Evolutionary conservation across 2,888 invertebrate genomes (phyloP), one percentile per base, ranked within the genome.

Genomic region (Osmoderma eremita): DNA sequence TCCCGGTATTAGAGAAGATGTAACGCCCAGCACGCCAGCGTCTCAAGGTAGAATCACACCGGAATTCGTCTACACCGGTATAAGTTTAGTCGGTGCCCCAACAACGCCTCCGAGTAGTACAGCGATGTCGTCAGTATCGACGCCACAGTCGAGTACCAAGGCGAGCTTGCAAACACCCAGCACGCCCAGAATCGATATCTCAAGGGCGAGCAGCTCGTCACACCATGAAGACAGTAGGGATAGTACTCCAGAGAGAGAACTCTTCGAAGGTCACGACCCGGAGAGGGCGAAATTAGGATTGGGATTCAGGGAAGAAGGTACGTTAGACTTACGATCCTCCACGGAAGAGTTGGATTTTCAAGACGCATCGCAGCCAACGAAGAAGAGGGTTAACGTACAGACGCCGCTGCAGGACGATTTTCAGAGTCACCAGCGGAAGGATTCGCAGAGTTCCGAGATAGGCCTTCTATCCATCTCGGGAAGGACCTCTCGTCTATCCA

Each of bases 271-370:
- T 69, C 78, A 78, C 69, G 80, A 82, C 73, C 78, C 78, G 65
- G 77, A 78, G 70, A 78, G 78, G 70, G 76, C 78, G 56, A 81
- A 81, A 75, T 75, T 81, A 36, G 81, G 81, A n/a, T 72, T 81
- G 61, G 81, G 80, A 63, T 82, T 81, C 69, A 76, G 78, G 67
- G 82, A 82, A 72, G 93, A 93, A 81, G 94, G 93, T 75, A 90
- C 92, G n/a, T 86, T 91, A 67, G 94, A 95, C 77, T 82, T 95
- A 73, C 88, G 94, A 74, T 93, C 92, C 65, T 94, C 94, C 70
- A 95, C 94, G 12, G 95, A 95, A 81, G 95, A 95, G 83, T 85
- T 95, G 70, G 93, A 92, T 74, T 91, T 93, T 78, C 89, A 93
- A 77, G 93, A 94, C 81, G 86, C 30, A 30, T 30, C 87, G 41